Percentiles rank a stretch among this genome's conserved stretches.
These are phyloP conservation scores for Caenorhabditis sinica DNA, from an alignment of 2,888 invertebrate species.

Conservation along the genomic window DNA sequence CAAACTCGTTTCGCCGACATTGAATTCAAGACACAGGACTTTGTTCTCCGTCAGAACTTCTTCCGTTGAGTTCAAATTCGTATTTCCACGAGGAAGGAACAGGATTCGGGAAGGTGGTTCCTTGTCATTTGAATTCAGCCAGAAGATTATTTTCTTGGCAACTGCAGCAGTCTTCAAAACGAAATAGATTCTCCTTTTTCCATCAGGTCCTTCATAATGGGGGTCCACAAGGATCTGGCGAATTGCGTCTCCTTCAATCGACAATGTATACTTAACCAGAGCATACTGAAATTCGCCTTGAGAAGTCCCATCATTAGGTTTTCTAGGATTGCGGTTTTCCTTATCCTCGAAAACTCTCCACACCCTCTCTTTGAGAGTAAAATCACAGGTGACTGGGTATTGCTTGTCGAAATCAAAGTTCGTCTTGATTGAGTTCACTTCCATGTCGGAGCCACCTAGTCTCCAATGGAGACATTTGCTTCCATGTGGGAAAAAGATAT, in stretches of 20 bases:
- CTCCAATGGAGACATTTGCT: background rate
- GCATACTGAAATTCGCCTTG: background rate
- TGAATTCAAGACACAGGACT: slow-evolving; percentile 33
- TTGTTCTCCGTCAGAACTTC: slow-evolving; percentile 27
- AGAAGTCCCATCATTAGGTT: no score
- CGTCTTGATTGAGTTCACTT: background rate
- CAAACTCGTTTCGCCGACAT: background rate
- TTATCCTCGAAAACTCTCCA: background rate
- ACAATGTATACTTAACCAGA: slow-evolving; percentile 4
- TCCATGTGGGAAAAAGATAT: slow-evolving; percentile 4
- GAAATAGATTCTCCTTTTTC: slow-evolving; percentile 17
- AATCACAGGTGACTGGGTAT: background rate
- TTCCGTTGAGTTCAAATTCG: background rate
- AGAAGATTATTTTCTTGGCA: background rate
- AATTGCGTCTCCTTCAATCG: slow-evolving; percentile 16
- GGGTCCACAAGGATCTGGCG: slow-evolving; percentile 16
- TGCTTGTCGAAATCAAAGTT: slow-evolving; percentile 30
- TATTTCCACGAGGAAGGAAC: slow-evolving; percentile 3
- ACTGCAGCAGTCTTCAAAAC: background rate
- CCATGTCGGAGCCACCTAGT: no score
- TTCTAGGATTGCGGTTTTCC: background rate
- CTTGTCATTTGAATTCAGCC: background rate
- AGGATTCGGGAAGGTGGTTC: background rate
- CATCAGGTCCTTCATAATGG: background rate
- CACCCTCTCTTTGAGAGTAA: background rate